Base-by-base conservation (phyloP, 2,113 vertebrate genomes). In the Dissostichus mawsoni region DNA sequence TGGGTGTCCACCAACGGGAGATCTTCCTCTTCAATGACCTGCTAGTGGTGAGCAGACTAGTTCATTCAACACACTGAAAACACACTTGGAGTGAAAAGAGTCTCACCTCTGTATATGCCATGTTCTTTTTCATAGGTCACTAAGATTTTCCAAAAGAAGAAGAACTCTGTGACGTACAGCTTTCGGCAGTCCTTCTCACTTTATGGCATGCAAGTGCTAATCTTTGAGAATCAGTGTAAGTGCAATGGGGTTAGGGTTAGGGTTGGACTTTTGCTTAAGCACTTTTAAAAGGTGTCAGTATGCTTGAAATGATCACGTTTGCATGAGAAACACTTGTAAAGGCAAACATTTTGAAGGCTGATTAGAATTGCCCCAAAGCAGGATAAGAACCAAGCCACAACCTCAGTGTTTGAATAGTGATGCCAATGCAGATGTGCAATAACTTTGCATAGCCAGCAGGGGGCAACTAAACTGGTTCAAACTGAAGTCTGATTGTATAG, bases 121-220 rank as follows among this genome's bases (percentile, higher is more conserved):
- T 74, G 8, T 80, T 79, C 69, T 69, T 13, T 72, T 86, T n/a
- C 17, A 51, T 76, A 99, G 98, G 98, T 99, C 74, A 99, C 98
- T 66, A 99, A 99, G 92, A 99, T 99, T 80, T 98, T 99, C 93
- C 98, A 99, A 85, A 99, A 99, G 95, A 99, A 98, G 95, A 99
- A 99, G 93, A 99, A 98, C 90, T 99, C 97, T 0, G 98, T 99
- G 78, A 99, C 97, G 0, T 99, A 99, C 95, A 99, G 98, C 91
- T 99, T 99, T 83, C 96, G 98, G 9, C 98, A 99, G 95, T 98
- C 98, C 1, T 99, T 99, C 92, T 98, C 98, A 13, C 95, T 99
- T 45, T 97, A 96, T 7, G 97, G 97, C 89, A 98, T 99, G 97
- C 98, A 99, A 91, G 96, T 98, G 79, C 93, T 97, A 74, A 96